Percentiles rank a stretch among this genome's conserved stretches.
Conservation (phyloP, 2,113 vertebrate genomes). For the Odocoileus virginianus region DNA sequence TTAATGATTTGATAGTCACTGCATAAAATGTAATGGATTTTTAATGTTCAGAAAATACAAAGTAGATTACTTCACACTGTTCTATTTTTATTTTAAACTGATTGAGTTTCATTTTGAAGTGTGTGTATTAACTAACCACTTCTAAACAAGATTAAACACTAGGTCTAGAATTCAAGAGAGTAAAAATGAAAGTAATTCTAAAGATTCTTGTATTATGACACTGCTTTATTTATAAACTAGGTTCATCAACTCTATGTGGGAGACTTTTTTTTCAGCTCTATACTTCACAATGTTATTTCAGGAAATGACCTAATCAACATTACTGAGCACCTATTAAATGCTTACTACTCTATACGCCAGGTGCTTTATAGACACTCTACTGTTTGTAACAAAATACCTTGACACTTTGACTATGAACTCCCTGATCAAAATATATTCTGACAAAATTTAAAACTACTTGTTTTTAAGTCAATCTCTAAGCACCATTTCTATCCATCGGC, state of each 20-base stretch:
- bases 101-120: conserved; percentile 29
- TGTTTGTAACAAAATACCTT: conserved; percentile 26
- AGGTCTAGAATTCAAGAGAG: background rate
- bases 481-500: background rate
- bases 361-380: background rate
- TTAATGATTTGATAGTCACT: conserved; percentile 17
- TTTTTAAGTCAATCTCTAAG: background rate
- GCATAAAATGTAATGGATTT: background rate
- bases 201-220: background rate
- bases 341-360: background rate
- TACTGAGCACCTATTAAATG: background rate
- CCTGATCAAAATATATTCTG: conserved; percentile 17
- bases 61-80: background rate
- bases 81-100: conserved; percentile 34
- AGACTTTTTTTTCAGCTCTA: background rate
- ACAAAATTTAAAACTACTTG: background rate
- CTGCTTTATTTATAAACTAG: background rate
- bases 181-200: conserved; percentile 15
- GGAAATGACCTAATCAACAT: conserved; percentile 32
- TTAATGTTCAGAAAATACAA: background rate
- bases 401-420: background rate
- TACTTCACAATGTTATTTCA: conserved; percentile 16
- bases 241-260: background rate
- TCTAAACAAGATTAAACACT: background rate
- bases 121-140: background rate